Conservation (phyloP, 2,113 vertebrate genomes). For the Tretioscincus oriximinensis region DNA sequence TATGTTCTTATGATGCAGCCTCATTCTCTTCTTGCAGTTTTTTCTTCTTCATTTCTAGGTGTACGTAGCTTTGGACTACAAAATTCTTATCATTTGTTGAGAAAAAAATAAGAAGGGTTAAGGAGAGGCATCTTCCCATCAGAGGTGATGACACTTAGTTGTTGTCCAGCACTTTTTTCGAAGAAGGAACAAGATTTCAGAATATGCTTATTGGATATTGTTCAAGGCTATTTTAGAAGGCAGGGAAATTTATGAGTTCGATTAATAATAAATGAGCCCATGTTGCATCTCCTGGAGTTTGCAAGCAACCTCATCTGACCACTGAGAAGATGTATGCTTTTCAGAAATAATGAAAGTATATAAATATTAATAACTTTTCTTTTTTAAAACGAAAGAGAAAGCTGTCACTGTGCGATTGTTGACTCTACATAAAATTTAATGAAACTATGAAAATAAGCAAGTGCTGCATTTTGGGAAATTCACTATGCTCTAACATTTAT, state of each 20-base stretch:
- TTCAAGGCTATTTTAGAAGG: slow-evolving; percentile 71
- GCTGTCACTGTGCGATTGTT: slow-evolving; percentile 32
- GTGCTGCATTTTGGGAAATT: slow-evolving; percentile 26
- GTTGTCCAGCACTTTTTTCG: slow-evolving; percentile 54
- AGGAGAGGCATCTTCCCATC: slow-evolving; percentile 53
- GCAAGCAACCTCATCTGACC: slow-evolving; percentile 67
- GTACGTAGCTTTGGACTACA: slow-evolving; percentile 59
- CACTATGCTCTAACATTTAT: slow-evolving; percentile 13
- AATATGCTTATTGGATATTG: slow-evolving; percentile 57
- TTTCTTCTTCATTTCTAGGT: background rate
- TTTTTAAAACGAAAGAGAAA: slow-evolving; percentile 25
- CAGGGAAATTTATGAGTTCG: slow-evolving; percentile 68
- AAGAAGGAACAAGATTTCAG: slow-evolving; percentile 52
- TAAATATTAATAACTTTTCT: slow-evolving; percentile 64
- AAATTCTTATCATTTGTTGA: slow-evolving; percentile 65
- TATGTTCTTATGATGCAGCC: too few relatives aligned
- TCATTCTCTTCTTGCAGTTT: too few relatives aligned
- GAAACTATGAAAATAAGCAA: slow-evolving; percentile 30
- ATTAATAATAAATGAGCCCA: slow-evolving; percentile 74
- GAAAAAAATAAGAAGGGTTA: slow-evolving; percentile 55
- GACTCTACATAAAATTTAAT: slow-evolving; percentile 56
- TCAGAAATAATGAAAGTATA: slow-evolving; percentile 59
- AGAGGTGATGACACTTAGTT: slow-evolving; percentile 71
- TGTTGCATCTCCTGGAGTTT: slow-evolving; percentile 57
- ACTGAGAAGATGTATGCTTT: slow-evolving; percentile 53